A percentile compares a stretch with the other conserved stretches of the same genome.
Conservation (phyloP, 2,888 invertebrate species). For the Spialia ferax region DNA sequence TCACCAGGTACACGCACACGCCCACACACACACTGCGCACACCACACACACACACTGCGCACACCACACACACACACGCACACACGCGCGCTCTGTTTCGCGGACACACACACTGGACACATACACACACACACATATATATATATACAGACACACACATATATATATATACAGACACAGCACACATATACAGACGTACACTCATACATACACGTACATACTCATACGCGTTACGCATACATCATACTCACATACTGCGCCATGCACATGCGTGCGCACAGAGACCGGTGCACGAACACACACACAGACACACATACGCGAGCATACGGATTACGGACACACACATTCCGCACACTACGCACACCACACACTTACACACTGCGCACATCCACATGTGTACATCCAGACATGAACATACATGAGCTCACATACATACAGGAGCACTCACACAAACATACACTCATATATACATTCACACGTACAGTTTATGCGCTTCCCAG, state of each 20-base stretch:
- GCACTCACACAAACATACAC: too few relatives aligned
- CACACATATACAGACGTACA: too few relatives aligned
- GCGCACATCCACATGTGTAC: background rate
- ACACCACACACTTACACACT: background rate
- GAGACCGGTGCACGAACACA: too few relatives aligned
- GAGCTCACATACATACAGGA: too few relatives aligned
- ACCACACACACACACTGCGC: background rate
- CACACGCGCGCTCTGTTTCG: background rate
- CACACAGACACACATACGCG: background rate
- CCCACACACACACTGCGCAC: background rate
- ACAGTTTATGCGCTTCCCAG: background rate
- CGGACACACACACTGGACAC: background rate
- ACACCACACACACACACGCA: background rate
- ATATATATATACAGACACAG: too few relatives aligned
- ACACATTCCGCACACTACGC: background rate
- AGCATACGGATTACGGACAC: too few relatives aligned
- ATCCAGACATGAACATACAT: background rate
- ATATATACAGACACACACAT: too few relatives aligned
- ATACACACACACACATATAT: too few relatives aligned
- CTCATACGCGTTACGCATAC: too few relatives aligned
- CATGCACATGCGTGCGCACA: too few relatives aligned
- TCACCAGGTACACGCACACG: slow-evolving; percentile 92
- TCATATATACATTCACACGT: background rate
- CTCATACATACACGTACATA: background rate
- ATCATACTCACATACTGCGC: background rate